Evolutionary conservation across 2,113 vertebrate genomes (phyloP).

Genomic region (Pipra filicauda): DNA sequence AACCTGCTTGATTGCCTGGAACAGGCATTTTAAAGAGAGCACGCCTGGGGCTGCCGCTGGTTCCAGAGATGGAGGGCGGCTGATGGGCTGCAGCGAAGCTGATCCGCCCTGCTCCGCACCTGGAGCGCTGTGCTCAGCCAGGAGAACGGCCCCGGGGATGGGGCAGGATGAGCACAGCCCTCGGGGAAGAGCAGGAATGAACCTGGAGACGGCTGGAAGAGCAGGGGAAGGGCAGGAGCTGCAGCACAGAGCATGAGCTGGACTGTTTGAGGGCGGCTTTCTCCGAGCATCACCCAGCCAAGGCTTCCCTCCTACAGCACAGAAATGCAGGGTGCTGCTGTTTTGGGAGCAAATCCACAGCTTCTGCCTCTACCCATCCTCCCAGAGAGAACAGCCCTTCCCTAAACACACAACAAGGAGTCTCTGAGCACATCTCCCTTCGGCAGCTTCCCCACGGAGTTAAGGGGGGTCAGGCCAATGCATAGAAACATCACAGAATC

Average conservation of each 20-base stretch:
- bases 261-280: not conserved
- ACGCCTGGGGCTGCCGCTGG: not conserved
- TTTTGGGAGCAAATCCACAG: not conserved
- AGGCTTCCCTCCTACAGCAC: not conserved
- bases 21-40: slow-evolving; percentile 35
- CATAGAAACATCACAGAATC: not conserved
- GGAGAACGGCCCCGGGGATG: not conserved
- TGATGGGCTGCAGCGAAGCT: not conserved
- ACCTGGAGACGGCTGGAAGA: not conserved
- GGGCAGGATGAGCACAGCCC: not conserved
- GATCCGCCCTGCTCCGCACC: not conserved
- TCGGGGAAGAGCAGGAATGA: not conserved
- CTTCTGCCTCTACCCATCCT: not conserved
- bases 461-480: not conserved
- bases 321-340: not conserved
- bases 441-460: not conserved
- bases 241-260: not conserved
- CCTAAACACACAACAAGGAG: not conserved
- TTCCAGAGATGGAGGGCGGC: not conserved
- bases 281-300: accelerated
- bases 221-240: not conserved
- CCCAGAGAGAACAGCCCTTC: not conserved
- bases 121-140: accelerated
- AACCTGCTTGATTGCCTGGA: slow-evolving; percentile 55
- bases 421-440: not conserved